A percentile compares a stretch with the other conserved stretches of the same genome.
Evolutionary conservation across 2,113 vertebrate species (phyloP).

Genomic region (Melanostigma gelatinosum): DNA sequence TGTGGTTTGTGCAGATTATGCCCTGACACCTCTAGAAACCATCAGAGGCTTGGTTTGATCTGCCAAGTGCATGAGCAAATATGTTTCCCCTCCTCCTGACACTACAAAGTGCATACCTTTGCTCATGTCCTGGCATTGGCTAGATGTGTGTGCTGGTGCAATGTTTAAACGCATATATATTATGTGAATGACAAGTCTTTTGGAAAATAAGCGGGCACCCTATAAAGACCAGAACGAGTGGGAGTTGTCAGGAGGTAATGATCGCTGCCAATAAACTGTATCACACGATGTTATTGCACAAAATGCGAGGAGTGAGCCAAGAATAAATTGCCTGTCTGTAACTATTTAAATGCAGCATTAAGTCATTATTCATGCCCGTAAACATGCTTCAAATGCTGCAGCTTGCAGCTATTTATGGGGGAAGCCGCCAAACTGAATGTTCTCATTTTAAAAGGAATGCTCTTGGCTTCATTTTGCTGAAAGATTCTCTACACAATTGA

Average conservation of each 20-base stretch:
- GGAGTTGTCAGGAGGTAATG: slow-evolving; percentile 78
- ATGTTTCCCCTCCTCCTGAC: slow-evolving; percentile 11
- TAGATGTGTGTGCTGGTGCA: slow-evolving; percentile 1
- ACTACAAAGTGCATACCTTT: not conserved
- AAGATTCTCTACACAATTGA: not conserved
- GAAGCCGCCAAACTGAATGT: slow-evolving; percentile 80
- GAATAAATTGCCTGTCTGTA: slow-evolving; percentile 85
- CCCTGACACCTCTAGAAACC: slow-evolving; percentile 24
- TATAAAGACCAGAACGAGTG: slow-evolving; percentile 65
- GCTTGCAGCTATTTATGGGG: slow-evolving; percentile 80
- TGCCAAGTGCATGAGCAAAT: slow-evolving; percentile 30
- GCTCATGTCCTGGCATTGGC: not conserved
- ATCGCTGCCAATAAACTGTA: slow-evolving; percentile 50
- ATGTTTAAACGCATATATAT: slow-evolving; percentile 6
- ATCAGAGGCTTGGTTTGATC: slow-evolving; percentile 11
- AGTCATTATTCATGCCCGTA: slow-evolving; percentile 79
- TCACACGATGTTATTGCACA: slow-evolving; percentile 55
- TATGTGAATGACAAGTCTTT: slow-evolving; percentile 35
- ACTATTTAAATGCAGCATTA: slow-evolving; percentile 81
- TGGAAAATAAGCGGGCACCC: slow-evolving; percentile 52
- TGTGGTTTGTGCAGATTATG: slow-evolving; percentile 19
- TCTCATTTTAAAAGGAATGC: slow-evolving; percentile 76
- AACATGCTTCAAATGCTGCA: slow-evolving; percentile 80
- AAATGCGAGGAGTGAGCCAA: slow-evolving; percentile 67
- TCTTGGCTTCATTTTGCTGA: slow-evolving; percentile 62